Evolutionary conservation across 2,797 vertebrate species (phyloP).

Genomic region (Ispidina picta): DNA sequence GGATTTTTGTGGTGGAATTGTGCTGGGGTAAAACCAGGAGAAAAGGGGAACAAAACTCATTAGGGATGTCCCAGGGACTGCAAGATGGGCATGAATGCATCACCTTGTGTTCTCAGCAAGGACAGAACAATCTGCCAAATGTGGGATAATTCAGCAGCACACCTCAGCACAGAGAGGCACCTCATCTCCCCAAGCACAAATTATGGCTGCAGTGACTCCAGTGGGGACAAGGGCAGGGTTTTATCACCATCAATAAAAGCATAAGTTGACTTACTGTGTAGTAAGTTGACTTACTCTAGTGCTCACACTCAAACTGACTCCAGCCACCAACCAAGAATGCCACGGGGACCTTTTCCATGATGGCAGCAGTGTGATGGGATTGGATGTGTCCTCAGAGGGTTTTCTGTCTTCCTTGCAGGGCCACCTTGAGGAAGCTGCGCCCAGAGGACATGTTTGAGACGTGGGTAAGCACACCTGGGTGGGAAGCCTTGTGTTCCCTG

Average conservation of each 20-base stretch:
- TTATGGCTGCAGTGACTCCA: background rate
- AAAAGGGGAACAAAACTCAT: background rate
- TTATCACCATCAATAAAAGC: background rate
- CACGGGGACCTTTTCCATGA: background rate
- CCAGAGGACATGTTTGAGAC: conserved; percentile 98
- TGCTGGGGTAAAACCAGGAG: background rate
- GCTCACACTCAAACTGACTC: background rate
- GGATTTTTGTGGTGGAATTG: background rate
- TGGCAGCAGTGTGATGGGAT: background rate
- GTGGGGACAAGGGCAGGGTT: background rate
- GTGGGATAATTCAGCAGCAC: background rate
- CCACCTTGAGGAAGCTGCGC: conserved; percentile 92
- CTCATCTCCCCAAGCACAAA: background rate
- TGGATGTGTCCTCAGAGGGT: background rate
- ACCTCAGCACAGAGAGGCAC: background rate
- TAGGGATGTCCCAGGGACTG: background rate
- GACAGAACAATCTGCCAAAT: background rate
- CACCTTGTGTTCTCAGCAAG: background rate
- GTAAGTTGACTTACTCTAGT: background rate
- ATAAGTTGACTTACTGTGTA: background rate
- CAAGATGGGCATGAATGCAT: background rate
- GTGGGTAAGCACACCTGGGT: conserved; percentile 83
- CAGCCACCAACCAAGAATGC: background rate
- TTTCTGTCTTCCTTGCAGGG: conserved; percentile 75
- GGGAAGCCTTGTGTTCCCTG: background rate